These are phyloP conservation scores for Tenthredo distinguenda DNA, from an alignment of 2,888 invertebrate species.

Conservation along the genomic window DNA sequence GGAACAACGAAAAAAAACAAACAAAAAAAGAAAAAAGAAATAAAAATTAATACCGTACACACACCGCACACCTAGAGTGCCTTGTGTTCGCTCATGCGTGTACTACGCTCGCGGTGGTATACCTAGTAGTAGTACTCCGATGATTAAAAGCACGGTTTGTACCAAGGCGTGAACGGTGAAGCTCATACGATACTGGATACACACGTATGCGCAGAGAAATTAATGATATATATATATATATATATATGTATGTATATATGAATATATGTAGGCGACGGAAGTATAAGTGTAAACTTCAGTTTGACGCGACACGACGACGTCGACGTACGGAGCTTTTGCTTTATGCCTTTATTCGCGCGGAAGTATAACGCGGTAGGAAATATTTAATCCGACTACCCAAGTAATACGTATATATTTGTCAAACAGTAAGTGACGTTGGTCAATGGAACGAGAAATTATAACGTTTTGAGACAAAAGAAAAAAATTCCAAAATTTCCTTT, in stretches of 20 bases:
- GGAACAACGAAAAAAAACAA: not conserved
- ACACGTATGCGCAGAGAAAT: not conserved
- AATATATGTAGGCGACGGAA: not conserved
- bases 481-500: not conserved
- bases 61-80: not conserved
- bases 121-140: constrained; percentile 25
- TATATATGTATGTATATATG: too few relatives aligned
- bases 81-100: constrained; percentile 49
- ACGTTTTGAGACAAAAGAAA: not conserved
- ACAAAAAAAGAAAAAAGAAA: not conserved
- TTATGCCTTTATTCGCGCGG: not conserved
- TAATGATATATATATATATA: not conserved
- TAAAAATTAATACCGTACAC: constrained; percentile 37
- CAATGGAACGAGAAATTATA: not conserved
- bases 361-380: constrained; percentile 14
- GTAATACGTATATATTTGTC: not conserved
- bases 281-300: not conserved
- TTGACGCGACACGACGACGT: not conserved
- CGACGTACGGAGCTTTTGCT: not conserved
- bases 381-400: not conserved
- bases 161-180: constrained; percentile 53
- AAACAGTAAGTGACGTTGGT: not conserved
- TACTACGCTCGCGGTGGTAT: not conserved
- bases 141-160: constrained; percentile 55
- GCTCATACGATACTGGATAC: constrained; percentile 11